These are phyloP conservation scores for Seriola dumerili DNA, from an alignment of 2,113 vertebrate species.

Conservation along the genomic window DNA sequence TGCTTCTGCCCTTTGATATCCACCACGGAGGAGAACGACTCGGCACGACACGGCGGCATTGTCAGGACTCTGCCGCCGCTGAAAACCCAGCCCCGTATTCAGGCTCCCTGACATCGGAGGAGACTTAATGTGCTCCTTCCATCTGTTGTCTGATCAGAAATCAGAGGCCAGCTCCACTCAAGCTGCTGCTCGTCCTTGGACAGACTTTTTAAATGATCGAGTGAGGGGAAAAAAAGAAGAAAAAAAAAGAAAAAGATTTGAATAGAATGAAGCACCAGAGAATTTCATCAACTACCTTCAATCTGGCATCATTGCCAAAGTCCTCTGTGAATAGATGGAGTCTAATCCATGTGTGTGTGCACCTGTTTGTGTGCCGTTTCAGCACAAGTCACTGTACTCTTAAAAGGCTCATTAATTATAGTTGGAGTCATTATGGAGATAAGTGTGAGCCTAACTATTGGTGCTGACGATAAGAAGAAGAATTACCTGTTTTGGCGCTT, in stretches of 20 bases:
- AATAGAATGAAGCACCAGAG: slow-evolving; percentile 5
- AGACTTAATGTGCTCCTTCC: slow-evolving; percentile 31
- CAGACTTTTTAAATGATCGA: slow-evolving; percentile 3
- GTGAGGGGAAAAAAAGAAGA: neutral
- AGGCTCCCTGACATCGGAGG: slow-evolving; percentile 26
- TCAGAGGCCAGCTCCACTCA: slow-evolving; percentile 25
- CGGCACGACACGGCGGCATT: slow-evolving; percentile 10
- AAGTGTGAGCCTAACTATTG: slow-evolving; percentile 70
- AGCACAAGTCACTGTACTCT: slow-evolving; percentile 62
- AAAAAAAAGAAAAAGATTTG: slow-evolving; percentile 6
- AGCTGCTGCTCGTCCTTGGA: slow-evolving; percentile 46
- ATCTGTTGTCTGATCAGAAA: slow-evolving; percentile 42
- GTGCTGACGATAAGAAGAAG: slow-evolving; percentile 70
- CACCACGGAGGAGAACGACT: slow-evolving; percentile 21
- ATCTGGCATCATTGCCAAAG: slow-evolving; percentile 16
- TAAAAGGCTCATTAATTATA: slow-evolving; percentile 77
- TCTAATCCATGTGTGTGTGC: slow-evolving; percentile 17
- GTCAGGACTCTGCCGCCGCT: neutral
- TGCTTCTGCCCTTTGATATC: slow-evolving; percentile 62
- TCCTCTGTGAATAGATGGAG: slow-evolving; percentile 29
- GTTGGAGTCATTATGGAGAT: slow-evolving; percentile 75
- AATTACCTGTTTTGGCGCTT: slow-evolving; percentile 74
- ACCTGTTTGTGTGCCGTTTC: slow-evolving; percentile 51
- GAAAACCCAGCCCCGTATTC: neutral
- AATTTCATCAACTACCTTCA: slow-evolving; percentile 42